phyloP scores from a whole-genome alignment of 2,113 vertebrate species.

The Marmota monax region DNA sequence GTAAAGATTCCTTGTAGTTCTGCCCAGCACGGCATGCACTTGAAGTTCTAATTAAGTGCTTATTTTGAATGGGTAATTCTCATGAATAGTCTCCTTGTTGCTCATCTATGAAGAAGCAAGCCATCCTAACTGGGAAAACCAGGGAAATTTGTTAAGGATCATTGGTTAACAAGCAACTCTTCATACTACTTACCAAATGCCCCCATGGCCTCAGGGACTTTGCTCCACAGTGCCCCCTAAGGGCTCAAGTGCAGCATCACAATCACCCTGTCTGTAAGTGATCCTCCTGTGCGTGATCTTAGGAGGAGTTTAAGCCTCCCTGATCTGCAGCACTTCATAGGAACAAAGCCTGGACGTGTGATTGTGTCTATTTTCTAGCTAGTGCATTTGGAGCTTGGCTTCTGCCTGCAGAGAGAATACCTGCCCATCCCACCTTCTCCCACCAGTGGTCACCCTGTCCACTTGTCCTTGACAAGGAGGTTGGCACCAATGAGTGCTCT shows the following conservation, averaged over 20 bases:
- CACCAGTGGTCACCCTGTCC: not conserved
- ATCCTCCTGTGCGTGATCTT: fast-evolving
- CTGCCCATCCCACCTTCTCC: too few relatives aligned
- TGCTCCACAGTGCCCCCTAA: not conserved
- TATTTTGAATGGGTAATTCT: not conserved
- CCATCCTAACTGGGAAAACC: not conserved
- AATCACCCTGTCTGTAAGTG: fast-evolving
- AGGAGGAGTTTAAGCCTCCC: not conserved
- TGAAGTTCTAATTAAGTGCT: not conserved
- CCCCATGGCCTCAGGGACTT: fast-evolving
- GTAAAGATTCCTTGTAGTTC: not conserved
- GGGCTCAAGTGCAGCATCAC: fast-evolving
- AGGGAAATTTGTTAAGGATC: not conserved
- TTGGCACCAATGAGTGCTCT: not conserved
- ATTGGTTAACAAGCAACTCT: not conserved
- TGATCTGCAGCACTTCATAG: too few relatives aligned
- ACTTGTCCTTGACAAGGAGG: not conserved
- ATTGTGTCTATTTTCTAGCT: too few relatives aligned
- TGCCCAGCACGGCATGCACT: not conserved
- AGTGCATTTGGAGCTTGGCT: too few relatives aligned
- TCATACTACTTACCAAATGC: fast-evolving
- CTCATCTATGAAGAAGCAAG: not conserved
- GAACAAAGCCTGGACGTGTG: too few relatives aligned
- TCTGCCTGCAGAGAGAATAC: too few relatives aligned
- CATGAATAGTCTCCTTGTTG: not conserved